Base-by-base conservation (phyloP, 1,140 invertebrate species). In the Pentalonia nigronervosa region DNA sequence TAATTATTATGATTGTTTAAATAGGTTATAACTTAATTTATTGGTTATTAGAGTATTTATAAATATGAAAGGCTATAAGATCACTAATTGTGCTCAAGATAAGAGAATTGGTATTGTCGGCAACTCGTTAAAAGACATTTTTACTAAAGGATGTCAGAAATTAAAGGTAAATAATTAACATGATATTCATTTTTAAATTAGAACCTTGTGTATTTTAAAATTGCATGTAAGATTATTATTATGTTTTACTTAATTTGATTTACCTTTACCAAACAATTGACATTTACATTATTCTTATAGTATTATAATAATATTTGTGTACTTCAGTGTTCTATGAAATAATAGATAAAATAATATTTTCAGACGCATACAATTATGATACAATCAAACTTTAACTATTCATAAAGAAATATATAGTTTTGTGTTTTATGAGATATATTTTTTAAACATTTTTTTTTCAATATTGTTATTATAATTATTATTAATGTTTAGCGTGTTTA, bases 51-150 rank as follows among this genome's bases (percentile, higher is more conserved):
- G 23, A 47, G 1, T 86, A 86, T 25, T 53, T 17, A n/a, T 76
- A 91, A 47, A 34, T 23, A 93, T 97, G 95, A 97, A 96, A 95
- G 97, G 97, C 90, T 97, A 96, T 94, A 97, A 97, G 96, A 96
- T 97, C 47, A 97, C 97, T 11, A 96, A 97, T 94, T 96, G 96
- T 41, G 95, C 95, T 91, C 95, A 97, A 84, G 96, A 95, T 21
- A 96, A 96, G 94, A 97, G 97, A 95, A 96, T 97, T 94, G 97
- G 97, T 41, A 95, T 97, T 17, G 97, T 97, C 41, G 97, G 97
- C 90, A 96, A 96, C 94, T 96, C 96, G 94, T 94, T 97, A 50
- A 94, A 96, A 93, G 96, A 97, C 94, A 94, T 97, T 41, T 96
- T 96, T 83, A 95, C 95, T 92, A 97, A 97, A 95, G 97, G 96